Evolutionary conservation across 1,140 invertebrate genomes (phyloP).

Genomic region (Zaprionus taronus): DNA sequence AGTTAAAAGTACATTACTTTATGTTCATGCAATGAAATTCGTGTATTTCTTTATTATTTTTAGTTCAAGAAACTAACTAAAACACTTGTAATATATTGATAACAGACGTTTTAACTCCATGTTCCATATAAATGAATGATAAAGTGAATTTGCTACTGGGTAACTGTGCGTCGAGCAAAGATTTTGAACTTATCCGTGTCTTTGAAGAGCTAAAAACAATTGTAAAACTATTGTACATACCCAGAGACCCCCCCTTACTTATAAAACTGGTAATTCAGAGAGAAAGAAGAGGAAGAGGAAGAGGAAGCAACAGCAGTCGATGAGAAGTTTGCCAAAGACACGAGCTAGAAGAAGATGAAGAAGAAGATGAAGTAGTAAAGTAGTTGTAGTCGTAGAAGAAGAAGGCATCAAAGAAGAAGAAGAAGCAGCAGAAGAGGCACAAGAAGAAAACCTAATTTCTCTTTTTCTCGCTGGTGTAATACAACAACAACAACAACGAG

Average conservation of each 20-base stretch:
- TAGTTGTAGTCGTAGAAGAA: not conserved
- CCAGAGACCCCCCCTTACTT: slow-evolving; percentile 2
- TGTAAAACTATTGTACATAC: slow-evolving; percentile 14
- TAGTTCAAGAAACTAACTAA: too few relatives aligned
- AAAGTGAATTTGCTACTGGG: too few relatives aligned
- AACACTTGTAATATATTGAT: too few relatives aligned
- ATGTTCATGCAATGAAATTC: too few relatives aligned
- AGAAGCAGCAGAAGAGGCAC: slow-evolving; percentile 8
- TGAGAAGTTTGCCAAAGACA: not conserved
- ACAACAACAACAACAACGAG: slow-evolving; percentile 37
- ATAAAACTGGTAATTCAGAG: slow-evolving; percentile 37
- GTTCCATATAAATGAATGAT: too few relatives aligned
- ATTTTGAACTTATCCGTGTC: slow-evolving; percentile 9
- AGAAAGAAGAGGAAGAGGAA: not conserved
- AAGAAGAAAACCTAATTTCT: slow-evolving; percentile 64
- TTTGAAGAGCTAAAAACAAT: not conserved
- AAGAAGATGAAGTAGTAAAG: not conserved
- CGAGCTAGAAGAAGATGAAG: slow-evolving; percentile 2
- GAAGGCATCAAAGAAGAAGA: not conserved
- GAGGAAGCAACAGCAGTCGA: slow-evolving; percentile 4
- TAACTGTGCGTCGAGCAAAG: not conserved
- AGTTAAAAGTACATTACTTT: too few relatives aligned
- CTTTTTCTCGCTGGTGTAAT: slow-evolving; percentile 51
- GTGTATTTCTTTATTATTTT: too few relatives aligned
- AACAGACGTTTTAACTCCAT: too few relatives aligned